Evolutionary conservation across 2,113 vertebrate genomes (phyloP), one percentile per base, ranked within the genome.

Genomic region (Vicugna pacos): DNA sequence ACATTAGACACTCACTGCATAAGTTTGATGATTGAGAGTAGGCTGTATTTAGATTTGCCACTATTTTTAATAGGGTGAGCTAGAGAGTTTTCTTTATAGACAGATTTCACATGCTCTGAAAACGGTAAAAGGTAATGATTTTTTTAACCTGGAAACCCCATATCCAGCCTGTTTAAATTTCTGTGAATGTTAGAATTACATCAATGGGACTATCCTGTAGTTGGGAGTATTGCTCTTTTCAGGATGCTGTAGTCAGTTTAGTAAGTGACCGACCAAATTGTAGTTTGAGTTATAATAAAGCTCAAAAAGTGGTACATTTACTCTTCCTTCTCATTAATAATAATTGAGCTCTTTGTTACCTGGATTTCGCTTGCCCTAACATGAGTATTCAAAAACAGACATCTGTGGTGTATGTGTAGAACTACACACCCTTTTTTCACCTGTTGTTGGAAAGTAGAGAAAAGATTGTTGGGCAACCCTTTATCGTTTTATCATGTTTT

Each of bases 21-120:
- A 83, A 60, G 46, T 88, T 73, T 70, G 70, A 72, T 90, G 89
- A 70, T 50, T 86, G 86, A 89, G 60, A 94, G 26, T 87, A 97
- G 72, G 46, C 84, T 94, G 16, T 86, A 67, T 86, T 92, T 95
- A 92, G 32, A 72, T 93, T 85, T 77, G 64, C 62, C 77, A 76
- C 38, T 92, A n/a, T 65, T 96, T 91, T 97, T 94, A 95, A 91
- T 92, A 79, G 86, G 54, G n/a, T 96, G 69, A 97, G 72, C 89
- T 81, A 91, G n/a, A 94, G 56, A 76, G 52, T 88, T 62, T 88
- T 94, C 50, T 90, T 85, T 92, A 54, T 60, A 82, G 91, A 93
- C 54, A 82, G 75, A 80, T 91, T 91, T 96, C 48, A 84, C 75
- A n/a, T 62, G 19, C 26, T 93, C 80, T 80, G 60, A 94, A 97